phyloP scores from a whole-genome alignment of 2,888 invertebrate genomes.

The Mythimna loreyi region DNA sequence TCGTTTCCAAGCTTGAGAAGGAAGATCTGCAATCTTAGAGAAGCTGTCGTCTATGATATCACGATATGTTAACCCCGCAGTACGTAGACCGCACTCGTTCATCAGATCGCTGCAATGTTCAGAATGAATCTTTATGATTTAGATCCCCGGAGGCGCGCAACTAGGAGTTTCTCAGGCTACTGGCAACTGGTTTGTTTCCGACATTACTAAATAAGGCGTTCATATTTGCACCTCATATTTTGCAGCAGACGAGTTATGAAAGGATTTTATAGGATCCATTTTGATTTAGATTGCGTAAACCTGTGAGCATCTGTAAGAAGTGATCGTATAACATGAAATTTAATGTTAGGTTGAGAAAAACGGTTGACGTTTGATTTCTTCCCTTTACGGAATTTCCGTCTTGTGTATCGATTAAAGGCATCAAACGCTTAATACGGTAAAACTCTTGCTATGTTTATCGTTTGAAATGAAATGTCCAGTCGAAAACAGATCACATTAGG shows the following conservation, averaged over 20 bases:
- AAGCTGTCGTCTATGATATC: conserved; percentile 70
- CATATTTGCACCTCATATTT: conserved; percentile 85
- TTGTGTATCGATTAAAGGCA: conserved; percentile 16
- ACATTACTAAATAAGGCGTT: conserved; percentile 85
- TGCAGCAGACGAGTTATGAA: conserved; percentile 70
- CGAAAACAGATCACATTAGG: conserved; percentile 10
- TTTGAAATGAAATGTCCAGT: not conserved
- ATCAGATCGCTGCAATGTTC: conserved; percentile 79
- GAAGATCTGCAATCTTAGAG: conserved; percentile 72
- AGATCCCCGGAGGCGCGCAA: conserved; percentile 77
- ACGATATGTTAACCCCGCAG: conserved; percentile 69
- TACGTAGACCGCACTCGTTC: conserved; percentile 76
- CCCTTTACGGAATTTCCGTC: conserved; percentile 16
- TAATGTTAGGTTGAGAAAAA: conserved; percentile 49
- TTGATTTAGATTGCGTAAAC: conserved; percentile 73
- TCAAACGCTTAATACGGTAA: not conserved
- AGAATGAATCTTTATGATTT: conserved; percentile 87
- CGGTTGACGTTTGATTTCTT: conserved; percentile 38
- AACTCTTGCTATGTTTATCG: not conserved
- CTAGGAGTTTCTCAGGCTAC: conserved; percentile 87
- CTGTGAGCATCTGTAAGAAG: conserved; percentile 47
- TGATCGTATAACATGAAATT: conserved; percentile 56
- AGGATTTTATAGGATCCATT: conserved; percentile 71
- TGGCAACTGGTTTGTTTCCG: conserved; percentile 84
- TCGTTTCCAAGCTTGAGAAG: conserved; percentile 68